Base-by-base conservation (phyloP, 2,797 vertebrate species). In the Esox lucius region DNA sequence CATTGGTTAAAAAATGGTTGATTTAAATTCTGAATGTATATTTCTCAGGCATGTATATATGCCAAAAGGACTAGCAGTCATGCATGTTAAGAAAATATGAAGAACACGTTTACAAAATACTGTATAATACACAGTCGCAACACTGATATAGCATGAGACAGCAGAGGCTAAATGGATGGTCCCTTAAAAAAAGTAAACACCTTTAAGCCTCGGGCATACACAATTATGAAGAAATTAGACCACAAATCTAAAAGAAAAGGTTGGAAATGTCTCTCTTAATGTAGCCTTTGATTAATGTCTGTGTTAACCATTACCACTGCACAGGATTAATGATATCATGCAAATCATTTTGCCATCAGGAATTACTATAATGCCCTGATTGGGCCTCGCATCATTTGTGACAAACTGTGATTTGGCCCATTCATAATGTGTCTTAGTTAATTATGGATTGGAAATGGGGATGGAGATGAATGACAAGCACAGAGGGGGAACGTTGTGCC, bases 181-280 rank as follows among this genome's bases (percentile, higher is more conserved):
- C 56, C 56, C 56, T 61, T 26, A 61, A 61, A 61, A 24, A 0
- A 24, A 24, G 22, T 24, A 12, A 24, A 61, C 56, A 61, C 56
- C 22, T 26, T 61, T 61, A 24, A 4, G 56, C 19, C n/a, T 59
- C 53, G 3, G 56, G 78, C 74, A 72, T 80, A 83, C 82, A 72
- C 85, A 86, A 89, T 84, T 83, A 88, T 80, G 73, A 76, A 86
- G 87, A 85, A 87, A 83, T 70, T 68, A 77, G 83, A 12, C 77
- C 24, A 17, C 81, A 81, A 82, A 84, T 80, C 83, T 26, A 15
- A n/a, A 85, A 83, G 75, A 81, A 91, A 88, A 87, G 84, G 87
- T 85, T 88, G 84, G 78, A 83, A 87, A 84, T 75, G 88, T 87
- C 87, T 73, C 81, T 79, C 75, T 80, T 75, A 56, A 80, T 69